These are phyloP conservation scores for Xiphophorus couchianus DNA, from an alignment of 2,113 vertebrate species.

Conservation along the genomic window DNA sequence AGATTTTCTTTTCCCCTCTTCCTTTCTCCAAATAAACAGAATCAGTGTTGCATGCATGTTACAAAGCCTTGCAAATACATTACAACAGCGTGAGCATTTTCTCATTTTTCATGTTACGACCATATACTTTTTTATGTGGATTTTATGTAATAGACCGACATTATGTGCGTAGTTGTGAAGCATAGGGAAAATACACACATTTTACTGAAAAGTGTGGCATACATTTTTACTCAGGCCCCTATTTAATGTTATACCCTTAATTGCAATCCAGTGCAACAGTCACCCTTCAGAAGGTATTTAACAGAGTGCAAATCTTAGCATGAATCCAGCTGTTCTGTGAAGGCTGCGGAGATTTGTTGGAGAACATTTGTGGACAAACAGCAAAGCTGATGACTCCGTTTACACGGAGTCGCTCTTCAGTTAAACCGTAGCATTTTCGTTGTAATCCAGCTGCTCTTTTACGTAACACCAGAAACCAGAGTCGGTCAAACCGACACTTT, in stretches of 20 bases:
- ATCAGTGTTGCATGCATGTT: constrained; percentile 21
- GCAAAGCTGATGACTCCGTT: neutral
- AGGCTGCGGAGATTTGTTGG: neutral
- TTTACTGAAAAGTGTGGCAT: too few species aligned
- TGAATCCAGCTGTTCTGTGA: neutral
- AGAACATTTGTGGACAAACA: neutral
- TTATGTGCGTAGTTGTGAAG: too few species aligned
- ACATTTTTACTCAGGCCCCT: too few species aligned
- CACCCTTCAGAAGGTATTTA: too few species aligned
- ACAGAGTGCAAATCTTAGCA: neutral
- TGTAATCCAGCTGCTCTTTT: too few species aligned
- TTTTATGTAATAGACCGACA: neutral
- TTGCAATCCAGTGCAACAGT: too few species aligned
- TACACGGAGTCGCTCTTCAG: too few species aligned
- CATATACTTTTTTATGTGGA: neutral
- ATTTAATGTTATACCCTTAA: too few species aligned
- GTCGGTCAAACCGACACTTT: too few species aligned
- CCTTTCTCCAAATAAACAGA: constrained; percentile 30
- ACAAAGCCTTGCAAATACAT: neutral
- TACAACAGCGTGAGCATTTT: neutral
- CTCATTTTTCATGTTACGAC: neutral
- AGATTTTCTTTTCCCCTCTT: constrained; percentile 13
- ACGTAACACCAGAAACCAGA: too few species aligned
- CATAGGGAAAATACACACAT: too few species aligned
- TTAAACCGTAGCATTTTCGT: too few species aligned